Evolutionary conservation across 2,888 invertebrate species (phyloP), one percentile per base, ranked within the genome.

Genomic region (Drosophila falleni): DNA sequence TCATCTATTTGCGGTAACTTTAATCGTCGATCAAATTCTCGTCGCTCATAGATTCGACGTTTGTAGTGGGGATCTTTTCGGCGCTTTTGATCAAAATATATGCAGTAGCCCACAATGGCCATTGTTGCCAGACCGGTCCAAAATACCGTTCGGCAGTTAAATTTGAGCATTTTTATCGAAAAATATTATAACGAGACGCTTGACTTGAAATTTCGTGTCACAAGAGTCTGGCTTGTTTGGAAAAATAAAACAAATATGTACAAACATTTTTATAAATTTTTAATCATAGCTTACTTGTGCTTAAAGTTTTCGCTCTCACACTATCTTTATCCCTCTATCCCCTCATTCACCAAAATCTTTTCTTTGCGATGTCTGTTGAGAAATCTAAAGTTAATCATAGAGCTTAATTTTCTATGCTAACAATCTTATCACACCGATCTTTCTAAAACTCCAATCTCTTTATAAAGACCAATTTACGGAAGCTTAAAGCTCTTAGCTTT

Each of bases 11-110:
- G 31, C 11, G 33, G 11, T 9, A 26, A 9, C 6, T 31, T 35
- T n/a, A 53, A 9, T 13, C 16, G 41, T 1, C 54, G 35, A 6
- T 47, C 37, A 11, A 31, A 39, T 23, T 56, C 42, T 6, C 64
- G 54, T 0, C 59, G 58, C 35, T 59, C 49, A 11, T 50, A 62
- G 1, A 68, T 53, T 6, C 42, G 53, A 4, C 47, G 35, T 1
- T 16, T 62, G 11, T 74, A 74, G 0, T 47, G 29, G 0, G 64
- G 61, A 65, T 74, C 58, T 11, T 29, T 54, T 26, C 64, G 54
- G 6, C 74, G 60, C 37, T 61, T 64, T 5, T 31, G 29, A 26
- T 74, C 74, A n/a, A 58, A 64, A 15, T 64, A 74, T 10, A 74
- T 59, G 46, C 64, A 74, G 23, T 65, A 74, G 5, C 74, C 50